Base-by-base conservation (phyloP, 2,797 vertebrate genomes). In the Rhabdomys pumilio region DNA sequence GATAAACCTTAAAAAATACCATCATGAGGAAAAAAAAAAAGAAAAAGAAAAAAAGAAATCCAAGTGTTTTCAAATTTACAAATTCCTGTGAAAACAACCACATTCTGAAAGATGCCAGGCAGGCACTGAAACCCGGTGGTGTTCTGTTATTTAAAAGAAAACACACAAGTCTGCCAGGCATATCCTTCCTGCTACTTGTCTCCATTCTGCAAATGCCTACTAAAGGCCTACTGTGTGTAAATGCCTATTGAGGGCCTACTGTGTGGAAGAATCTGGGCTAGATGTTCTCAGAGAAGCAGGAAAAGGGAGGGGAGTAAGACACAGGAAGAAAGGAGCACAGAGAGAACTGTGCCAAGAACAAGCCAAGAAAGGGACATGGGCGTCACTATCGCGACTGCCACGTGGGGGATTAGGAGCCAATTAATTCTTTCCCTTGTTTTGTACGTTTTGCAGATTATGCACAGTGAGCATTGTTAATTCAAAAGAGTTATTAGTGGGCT, bases 11-110 rank as follows among this genome's bases (percentile, higher is more conserved):
- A 61, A 61, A 61, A 61, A 24, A 61, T 24, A 61, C 5, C 59
- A 61, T 61, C 59, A 26, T 61, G 22, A 61, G 59, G 10, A 19
- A n/a, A 22, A 5, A 38, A 90, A 80, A 83, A 53, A 59, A 80
- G 79, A n/a, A 59, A 41, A 90, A 57, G 4, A 8, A 63, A 63
- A 63, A 63, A 63, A 63, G 61, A 29, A 67, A 67, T 20, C 14
- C 1, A 4, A 59, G 20, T 77, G 11, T 79, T 94, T 92, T 89
- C 61, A 77, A 47, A 85, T 85, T 86, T 80, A 67, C 65, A 81
- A 86, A 89, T 79, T 84, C 44, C 76, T 50, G 95, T 63, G 53
- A 79, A 96, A 92, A 79, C 14, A 61, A 63, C 57, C 41, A 65
- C 8, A 11, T 65, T 79, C 67, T 80, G 57, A 84, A 94, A 80